These are phyloP conservation scores for Drosophila pandora DNA, from an alignment of 1,140 invertebrate species.

Conservation along the genomic window DNA sequence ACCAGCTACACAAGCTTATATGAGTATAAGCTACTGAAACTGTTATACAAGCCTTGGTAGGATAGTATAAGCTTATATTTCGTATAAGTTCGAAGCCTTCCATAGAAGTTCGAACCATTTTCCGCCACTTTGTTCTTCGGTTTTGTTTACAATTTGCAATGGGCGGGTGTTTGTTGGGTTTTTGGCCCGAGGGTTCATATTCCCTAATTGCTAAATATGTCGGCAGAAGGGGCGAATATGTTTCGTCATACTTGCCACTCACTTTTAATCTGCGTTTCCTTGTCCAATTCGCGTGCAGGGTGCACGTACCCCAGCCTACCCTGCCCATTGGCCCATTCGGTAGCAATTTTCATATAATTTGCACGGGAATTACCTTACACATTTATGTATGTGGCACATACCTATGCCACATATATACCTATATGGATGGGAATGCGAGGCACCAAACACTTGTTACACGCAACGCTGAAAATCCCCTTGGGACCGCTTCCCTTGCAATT, in stretches of 20 bases:
- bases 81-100: constrained; percentile 23
- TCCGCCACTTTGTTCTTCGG: background rate
- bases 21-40: background rate
- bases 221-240: constrained; percentile 1
- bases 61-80: background rate
- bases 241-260: constrained; percentile 6
- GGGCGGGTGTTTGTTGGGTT: background rate
- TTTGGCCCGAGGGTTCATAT: constrained; percentile 1
- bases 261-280: constrained; percentile 41
- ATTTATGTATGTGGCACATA: constrained; percentile 1
- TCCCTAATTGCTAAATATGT: constrained; percentile 24
- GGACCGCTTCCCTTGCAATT: constrained; percentile 63
- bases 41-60: constrained; percentile 3
- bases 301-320: constrained; percentile 1
- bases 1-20: background rate
- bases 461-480: constrained; percentile 42
- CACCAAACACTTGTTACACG: constrained; percentile 73
- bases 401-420: background rate
- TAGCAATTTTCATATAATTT: constrained; percentile 70
- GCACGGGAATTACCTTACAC: constrained; percentile 38
- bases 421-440: constrained; percentile 6
- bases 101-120: constrained; percentile 18
- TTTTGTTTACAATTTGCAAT: constrained; percentile 15
- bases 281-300: constrained; percentile 10
- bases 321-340: constrained; percentile 8